A percentile compares a stretch with the other conserved stretches of the same genome.
These are phyloP conservation scores for Dolichopus griseipennis DNA, from an alignment of 2,888 invertebrate genomes.

Conservation along the genomic window DNA sequence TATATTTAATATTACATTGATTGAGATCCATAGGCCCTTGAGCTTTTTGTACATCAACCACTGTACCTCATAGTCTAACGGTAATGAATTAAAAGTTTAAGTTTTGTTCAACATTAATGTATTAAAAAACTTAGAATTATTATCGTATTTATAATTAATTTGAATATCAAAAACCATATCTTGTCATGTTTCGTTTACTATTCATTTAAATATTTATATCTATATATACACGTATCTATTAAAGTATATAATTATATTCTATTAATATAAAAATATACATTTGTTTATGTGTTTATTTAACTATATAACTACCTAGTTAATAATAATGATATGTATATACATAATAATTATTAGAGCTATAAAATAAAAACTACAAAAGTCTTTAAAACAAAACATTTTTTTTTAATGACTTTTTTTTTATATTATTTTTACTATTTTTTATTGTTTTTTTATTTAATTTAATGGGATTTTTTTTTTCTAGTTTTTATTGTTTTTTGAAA, in stretches of 20 bases:
- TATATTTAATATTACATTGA: too few relatives aligned
- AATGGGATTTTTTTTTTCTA: background rate
- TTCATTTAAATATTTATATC: background rate
- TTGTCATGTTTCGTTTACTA: background rate
- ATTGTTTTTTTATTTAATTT: background rate
- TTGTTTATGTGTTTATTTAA: too few relatives aligned
- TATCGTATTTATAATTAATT: constrained; percentile 1
- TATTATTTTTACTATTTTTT: background rate
- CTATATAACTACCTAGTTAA: background rate
- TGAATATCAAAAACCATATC: constrained; percentile 1
- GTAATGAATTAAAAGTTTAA: too few relatives aligned
- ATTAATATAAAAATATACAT: too few relatives aligned
- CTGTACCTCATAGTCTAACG: too few relatives aligned
- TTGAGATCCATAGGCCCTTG: too few relatives aligned
- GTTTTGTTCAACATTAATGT: too few relatives aligned
- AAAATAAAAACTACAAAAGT: background rate
- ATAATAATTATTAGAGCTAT: constrained; percentile 1
- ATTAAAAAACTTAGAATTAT: background rate
- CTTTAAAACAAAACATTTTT: constrained; percentile 6
- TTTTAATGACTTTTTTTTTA: background rate
- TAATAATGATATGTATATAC: background rate
- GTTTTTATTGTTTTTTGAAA: background rate
- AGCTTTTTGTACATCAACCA: too few relatives aligned
- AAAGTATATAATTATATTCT: background rate
- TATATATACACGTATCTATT: background rate